Evolutionary conservation across 2,888 invertebrate species (phyloP), one percentile per base, ranked within the genome.

Genomic region (Drosophila hamatofila): DNA sequence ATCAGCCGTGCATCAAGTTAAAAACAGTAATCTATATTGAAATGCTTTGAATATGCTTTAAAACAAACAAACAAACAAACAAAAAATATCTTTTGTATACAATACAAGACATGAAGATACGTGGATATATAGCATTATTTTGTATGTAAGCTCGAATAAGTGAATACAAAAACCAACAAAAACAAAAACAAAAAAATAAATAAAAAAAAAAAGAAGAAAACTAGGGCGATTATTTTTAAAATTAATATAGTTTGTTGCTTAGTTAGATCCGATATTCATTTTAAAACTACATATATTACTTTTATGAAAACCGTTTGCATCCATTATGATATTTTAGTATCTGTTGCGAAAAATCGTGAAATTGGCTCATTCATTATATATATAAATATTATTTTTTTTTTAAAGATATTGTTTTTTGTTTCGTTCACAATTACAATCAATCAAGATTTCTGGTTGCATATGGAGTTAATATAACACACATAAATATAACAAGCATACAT

Each of bases 31-130:
- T 71, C 73, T 55, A 61, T 76, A 64, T 80, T 59, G 57, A 77
- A 70, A 85, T 90, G 90, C 90, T 89, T 90, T 90, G 89, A 90
- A 83, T 89, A 90, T 90, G 90, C 90, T 91, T 91, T 87, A 89
- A 91, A 73, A 63, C 49, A 48, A 67, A 42, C 63, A 58, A 30
- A 74, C 65, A 64, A 27, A 18, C 30, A 51, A 21, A 35, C n/a
- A 48, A 74, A 8, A 49, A 30, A 49, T 8, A 67, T 61, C 27
- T 75, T 57, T 77, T 81, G 80, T 80, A 81, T 82, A 60, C 56
- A 82, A 81, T 80, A 72, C 77, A 81, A 69, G 54, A 72, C 62
- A 78, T 75, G 63, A 30, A 63, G 66, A 59, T 42, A 63, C 48
- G 62, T 76, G 72, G 72, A 64, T 65, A 72, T 33, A 46, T 81